A percentile compares a stretch with the other conserved stretches of the same genome.
phyloP scores from a whole-genome alignment of 2,113 vertebrate species.

The Calyptomena viridis region DNA sequence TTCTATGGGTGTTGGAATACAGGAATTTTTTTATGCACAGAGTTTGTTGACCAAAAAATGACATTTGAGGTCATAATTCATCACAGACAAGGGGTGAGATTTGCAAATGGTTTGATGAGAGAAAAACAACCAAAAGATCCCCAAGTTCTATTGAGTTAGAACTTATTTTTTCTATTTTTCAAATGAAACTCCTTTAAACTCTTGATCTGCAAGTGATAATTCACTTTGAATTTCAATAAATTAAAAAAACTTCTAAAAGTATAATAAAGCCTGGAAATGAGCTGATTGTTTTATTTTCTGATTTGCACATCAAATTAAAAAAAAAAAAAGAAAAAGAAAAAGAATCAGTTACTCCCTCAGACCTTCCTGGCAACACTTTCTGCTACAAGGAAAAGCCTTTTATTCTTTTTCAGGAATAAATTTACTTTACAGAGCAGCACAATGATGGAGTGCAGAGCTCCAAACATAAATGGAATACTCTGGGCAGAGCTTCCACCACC shows the following conservation, averaged over 20 bases:
- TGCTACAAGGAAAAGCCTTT: not conserved
- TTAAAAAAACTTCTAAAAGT: not conserved
- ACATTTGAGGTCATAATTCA: not conserved
- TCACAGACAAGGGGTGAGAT: not conserved
- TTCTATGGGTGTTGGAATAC: not conserved
- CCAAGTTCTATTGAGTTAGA: not conserved
- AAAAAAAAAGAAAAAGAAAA: not conserved
- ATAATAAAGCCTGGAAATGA: not conserved
- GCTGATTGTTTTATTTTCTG: not conserved
- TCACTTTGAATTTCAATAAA: not conserved
- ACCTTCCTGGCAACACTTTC: not conserved
- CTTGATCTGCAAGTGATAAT: not conserved
- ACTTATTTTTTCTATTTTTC: not conserved
- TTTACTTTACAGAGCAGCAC: slow-evolving; percentile 41
- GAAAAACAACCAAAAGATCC: not conserved
- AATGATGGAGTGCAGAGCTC: slow-evolving; percentile 42
- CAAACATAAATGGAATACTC: slow-evolving; percentile 50
- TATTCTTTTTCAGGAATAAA: slow-evolving; percentile 11
- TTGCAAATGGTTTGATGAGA: not conserved
- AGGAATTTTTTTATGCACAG: not conserved
- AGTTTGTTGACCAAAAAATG: not conserved
- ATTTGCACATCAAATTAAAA: not conserved
- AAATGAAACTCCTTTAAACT: not conserved
- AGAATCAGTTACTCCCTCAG: not conserved
- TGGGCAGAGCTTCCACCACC: slow-evolving; percentile 3